A percentile compares a stretch with the other conserved stretches of the same genome.
Conservation (phyloP, 2,888 invertebrate genomes). For the Plebejus argus region DNA sequence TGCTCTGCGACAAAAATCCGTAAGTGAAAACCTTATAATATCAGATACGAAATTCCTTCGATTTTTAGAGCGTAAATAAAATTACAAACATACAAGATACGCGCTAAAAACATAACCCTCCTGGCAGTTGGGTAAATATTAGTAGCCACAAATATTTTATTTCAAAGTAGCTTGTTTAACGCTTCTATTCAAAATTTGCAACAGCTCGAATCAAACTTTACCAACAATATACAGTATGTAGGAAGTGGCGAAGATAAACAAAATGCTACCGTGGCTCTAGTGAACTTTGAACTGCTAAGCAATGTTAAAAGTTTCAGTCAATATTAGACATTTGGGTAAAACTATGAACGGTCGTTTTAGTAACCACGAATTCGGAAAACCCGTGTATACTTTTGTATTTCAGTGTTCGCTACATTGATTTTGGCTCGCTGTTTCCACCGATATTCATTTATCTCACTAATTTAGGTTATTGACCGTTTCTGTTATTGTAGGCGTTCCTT, state of each 20-base stretch:
- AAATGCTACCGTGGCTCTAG: conserved; percentile 20
- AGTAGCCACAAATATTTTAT: neutral
- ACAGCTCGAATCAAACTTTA: conserved; percentile 23
- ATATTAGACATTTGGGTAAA: conserved; percentile 26
- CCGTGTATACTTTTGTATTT: conserved; percentile 11
- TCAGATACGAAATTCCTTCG: too few relatives aligned
- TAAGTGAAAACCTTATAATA: too few relatives aligned
- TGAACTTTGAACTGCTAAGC: conserved; percentile 25
- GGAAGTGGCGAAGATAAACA: conserved; percentile 30
- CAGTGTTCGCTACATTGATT: neutral
- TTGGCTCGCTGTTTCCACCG: neutral
- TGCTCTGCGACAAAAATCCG: too few relatives aligned
- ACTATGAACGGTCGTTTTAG: conserved; percentile 20
- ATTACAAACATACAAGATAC: too few relatives aligned
- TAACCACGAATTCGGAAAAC: conserved; percentile 18
- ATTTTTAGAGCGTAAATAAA: neutral
- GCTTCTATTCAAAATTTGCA: neutral
- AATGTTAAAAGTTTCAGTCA: conserved; percentile 14
- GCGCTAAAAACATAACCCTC: too few relatives aligned
- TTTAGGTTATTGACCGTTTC: neutral
- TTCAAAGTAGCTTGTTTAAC: neutral
- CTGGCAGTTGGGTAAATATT: too few relatives aligned
- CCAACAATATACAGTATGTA: conserved; percentile 20
- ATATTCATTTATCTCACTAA: neutral
- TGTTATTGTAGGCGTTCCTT: neutral